phyloP scores from a whole-genome alignment of 2,888 invertebrate species.

The Apomyelois bistriatella region DNA sequence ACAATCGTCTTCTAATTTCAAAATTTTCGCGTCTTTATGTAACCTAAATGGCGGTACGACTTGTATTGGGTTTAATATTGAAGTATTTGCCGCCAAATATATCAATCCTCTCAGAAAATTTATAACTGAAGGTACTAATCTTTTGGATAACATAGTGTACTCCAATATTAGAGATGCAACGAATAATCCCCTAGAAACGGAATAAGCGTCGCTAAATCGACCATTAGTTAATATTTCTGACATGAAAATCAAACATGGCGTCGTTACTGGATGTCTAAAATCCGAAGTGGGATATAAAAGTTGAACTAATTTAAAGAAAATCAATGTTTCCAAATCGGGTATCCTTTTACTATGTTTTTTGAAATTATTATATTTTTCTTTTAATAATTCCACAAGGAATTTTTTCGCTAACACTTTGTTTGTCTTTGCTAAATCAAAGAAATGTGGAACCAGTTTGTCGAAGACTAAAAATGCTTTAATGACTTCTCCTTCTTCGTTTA shows the following conservation, averaged over 20 bases:
- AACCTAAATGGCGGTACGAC: conserved; percentile 85
- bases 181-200: conserved; percentile 89
- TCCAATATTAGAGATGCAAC: conserved; percentile 86
- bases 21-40: conserved; percentile 72
- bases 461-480: conserved; percentile 80
- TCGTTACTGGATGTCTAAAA: conserved; percentile 92
- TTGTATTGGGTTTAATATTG: conserved; percentile 79
- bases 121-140: conserved; percentile 89
- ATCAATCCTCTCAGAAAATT: conserved; percentile 89
- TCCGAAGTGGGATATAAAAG: conserved; percentile 94
- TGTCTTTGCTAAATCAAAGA: conserved; percentile 85
- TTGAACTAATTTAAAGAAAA: conserved; percentile 90
- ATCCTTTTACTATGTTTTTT: conserved; percentile 78
- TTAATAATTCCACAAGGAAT: conserved; percentile 84
- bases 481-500: conserved; percentile 58
- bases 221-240: conserved; percentile 86
- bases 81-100: conserved; percentile 84
- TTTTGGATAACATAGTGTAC: conserved; percentile 88
- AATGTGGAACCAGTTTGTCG: conserved; percentile 76
- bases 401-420: conserved; percentile 84
- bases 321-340: conserved; percentile 84
- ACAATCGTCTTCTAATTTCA: conserved; percentile 79
- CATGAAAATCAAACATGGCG: conserved; percentile 91
- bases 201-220: conserved; percentile 81
- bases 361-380: conserved; percentile 85